Percentiles rank a stretch among this genome's conserved stretches.
Evolutionary conservation across 2,113 vertebrate genomes (phyloP).

Genomic region (Suncus etruscus): DNA sequence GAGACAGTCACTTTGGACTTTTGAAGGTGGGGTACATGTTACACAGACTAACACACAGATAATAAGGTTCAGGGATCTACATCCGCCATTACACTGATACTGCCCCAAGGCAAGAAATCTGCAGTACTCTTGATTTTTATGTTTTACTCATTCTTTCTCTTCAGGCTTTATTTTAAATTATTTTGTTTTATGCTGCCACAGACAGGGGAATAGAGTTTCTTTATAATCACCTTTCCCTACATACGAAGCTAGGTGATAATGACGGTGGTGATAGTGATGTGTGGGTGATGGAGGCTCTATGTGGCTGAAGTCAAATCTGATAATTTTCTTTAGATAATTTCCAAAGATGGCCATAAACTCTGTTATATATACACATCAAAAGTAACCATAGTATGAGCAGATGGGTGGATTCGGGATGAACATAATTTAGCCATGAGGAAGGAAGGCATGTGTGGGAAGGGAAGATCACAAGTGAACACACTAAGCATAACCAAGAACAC

Average conservation of each 20-base stretch:
- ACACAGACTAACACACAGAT: background rate
- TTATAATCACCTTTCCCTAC: constrained; percentile 8
- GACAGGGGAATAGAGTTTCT: background rate
- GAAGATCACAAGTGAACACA: constrained; percentile 15
- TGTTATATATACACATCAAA: background rate
- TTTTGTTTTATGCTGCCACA: constrained; percentile 12
- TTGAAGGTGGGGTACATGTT: background rate
- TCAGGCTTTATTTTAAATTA: constrained; percentile 14
- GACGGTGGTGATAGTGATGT: background rate
- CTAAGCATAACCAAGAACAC: background rate
- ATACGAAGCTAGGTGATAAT: background rate
- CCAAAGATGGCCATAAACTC: background rate
- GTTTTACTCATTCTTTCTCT: background rate
- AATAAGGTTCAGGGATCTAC: background rate
- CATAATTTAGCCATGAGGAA: background rate
- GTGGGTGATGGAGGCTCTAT: background rate
- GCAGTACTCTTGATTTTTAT: background rate
- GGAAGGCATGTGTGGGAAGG: background rate
- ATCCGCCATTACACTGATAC: constrained; percentile 7
- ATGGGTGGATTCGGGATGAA: constrained; percentile 21
- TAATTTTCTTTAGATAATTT: constrained; percentile 47
- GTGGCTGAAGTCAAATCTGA: background rate
- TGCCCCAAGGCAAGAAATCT: background rate
- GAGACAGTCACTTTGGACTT: background rate
- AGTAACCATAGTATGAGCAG: background rate